Percentiles rank a stretch among this genome's conserved stretches.
Evolutionary conservation across 2,888 invertebrate genomes (phyloP).

Genomic region (Lissocephala sabroskyi): DNA sequence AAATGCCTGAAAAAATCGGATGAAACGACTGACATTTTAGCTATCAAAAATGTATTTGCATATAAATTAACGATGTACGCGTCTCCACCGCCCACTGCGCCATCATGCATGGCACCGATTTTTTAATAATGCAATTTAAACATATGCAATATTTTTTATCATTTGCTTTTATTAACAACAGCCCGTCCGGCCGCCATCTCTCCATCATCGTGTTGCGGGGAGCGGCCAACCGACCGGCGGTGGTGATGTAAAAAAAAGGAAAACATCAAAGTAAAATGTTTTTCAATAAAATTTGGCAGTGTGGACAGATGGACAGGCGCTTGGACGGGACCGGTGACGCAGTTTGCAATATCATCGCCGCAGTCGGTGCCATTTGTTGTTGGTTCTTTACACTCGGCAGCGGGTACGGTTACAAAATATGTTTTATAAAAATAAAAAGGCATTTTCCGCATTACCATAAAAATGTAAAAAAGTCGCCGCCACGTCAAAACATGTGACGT

Average conservation of each 20-base stretch:
- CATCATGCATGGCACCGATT: constrained; percentile 16
- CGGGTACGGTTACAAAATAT: constrained; percentile 51
- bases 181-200: background rate
- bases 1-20: constrained; percentile 38
- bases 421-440: constrained; percentile 45
- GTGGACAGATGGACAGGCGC: too few relatives aligned
- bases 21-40: constrained; percentile 48
- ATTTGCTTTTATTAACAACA: constrained; percentile 58
- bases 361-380: too few relatives aligned
- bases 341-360: background rate
- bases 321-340: background rate
- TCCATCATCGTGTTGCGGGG: too few relatives aligned
- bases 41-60: constrained; percentile 63
- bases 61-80: constrained; percentile 52
- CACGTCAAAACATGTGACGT: constrained; percentile 60
- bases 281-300: constrained; percentile 38
- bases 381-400: constrained; percentile 4
- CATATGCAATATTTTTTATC: constrained; percentile 39
- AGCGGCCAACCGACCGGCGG: constrained; percentile 5
- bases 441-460: constrained; percentile 59
- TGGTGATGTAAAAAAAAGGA: constrained; percentile 22
- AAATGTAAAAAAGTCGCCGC: constrained; percentile 40
- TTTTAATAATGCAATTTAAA: constrained; percentile 61
- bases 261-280: constrained; percentile 54
- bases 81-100: background rate